Conservation (phyloP, 2,888 invertebrate genomes). For the Leistus spinibarbis region DNA sequence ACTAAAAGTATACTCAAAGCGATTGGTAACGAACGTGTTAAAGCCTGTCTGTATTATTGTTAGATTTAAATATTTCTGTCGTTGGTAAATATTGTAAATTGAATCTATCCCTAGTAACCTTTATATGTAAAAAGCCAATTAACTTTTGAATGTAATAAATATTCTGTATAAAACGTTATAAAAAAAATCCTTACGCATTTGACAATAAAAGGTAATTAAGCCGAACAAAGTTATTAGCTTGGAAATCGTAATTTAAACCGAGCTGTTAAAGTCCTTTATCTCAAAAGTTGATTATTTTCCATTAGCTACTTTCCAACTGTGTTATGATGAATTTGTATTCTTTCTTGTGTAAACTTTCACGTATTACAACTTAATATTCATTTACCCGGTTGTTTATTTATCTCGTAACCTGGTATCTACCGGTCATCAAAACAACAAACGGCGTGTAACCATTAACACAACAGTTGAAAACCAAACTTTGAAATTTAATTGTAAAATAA, state of each 20-base stretch:
- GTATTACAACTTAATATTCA: not conserved
- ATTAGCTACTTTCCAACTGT: not conserved
- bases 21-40: too few relatives aligned
- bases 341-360: not conserved
- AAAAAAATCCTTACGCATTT: not conserved
- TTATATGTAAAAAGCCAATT: too few relatives aligned
- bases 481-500: constrained; percentile 38
- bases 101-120: too few relatives aligned
- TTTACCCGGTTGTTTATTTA: not conserved
- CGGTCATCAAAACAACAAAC: constrained; percentile 12
- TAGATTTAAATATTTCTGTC: too few relatives aligned
- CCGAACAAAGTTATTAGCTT: not conserved
- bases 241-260: not conserved
- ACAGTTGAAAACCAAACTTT: constrained; percentile 33
- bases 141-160: not conserved
- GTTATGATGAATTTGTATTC: not conserved
- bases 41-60: too few relatives aligned
- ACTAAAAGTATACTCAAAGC: too few relatives aligned
- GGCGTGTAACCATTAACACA: constrained; percentile 13
- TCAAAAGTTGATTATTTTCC: not conserved
- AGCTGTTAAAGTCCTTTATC: not conserved
- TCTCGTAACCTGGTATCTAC: not conserved
- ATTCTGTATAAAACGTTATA: not conserved
- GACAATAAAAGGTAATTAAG: not conserved
- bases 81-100: too few relatives aligned